Evolutionary conservation across 2,797 vertebrate species (phyloP), one percentile per base, ranked within the genome.

Genomic region (Mormyrops boulengeri): DNA sequence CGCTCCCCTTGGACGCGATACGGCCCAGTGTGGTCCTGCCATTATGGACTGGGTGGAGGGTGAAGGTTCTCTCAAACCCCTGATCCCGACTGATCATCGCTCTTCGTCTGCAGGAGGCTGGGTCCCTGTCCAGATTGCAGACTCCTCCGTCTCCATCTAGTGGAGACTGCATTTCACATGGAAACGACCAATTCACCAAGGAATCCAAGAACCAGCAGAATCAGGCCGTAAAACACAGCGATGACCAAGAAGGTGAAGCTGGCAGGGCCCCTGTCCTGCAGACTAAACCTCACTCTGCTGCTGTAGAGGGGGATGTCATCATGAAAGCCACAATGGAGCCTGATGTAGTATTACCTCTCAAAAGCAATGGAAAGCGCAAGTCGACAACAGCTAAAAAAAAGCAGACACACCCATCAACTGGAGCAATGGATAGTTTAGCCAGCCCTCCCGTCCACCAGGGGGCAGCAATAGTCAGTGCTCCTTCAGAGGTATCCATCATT

Each of bases 401-500:
- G 26, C 41, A 30, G 60, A 89, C 50, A 44, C 69, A 88, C 12
- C 52, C 22, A 55, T 14, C 86, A 11, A 14, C 41, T 7, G 22
- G 34, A 14, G 55, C 55, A 22, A 30, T 1, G 62, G 57, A 19
- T 34, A 19, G 17, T 82, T 52, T 38, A 57, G 44, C 34, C n/a
- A 50, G 7, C 7, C 88, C 88, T 77, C 88, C 49, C 5, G 50
- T 77, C 80, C 90, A 88, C 8, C 88, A 89, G 86, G 49, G 91
- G 89, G 88, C 93, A 91, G 85, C 89, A 0, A 82, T 91, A 34
- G 38, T 91, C 66, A 89, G 91, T 90, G 92, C 94, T 7, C 93
- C 94, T 0, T 96, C 95, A 1, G 94, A 93, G 91, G 89, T 91
- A 87, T 96, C 95, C 3, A 89, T 95, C 91, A 93, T 96, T 52